Percentiles rank a stretch among this genome's conserved stretches.
Conservation (phyloP, 2,797 vertebrate genomes). For the Myiotriccus ornatus region DNA sequence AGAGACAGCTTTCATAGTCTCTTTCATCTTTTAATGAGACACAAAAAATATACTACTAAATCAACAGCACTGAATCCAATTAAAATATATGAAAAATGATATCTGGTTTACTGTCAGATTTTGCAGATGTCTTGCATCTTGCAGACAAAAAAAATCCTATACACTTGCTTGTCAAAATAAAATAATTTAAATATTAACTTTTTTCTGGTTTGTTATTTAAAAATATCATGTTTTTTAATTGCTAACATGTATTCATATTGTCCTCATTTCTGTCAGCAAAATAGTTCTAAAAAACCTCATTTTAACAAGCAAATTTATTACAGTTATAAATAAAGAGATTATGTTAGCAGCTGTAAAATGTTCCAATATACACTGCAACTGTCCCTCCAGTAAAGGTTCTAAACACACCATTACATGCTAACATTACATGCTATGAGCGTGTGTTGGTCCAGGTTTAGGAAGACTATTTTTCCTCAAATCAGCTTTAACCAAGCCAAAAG, state of each 20-base stretch:
- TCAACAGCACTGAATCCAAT: not conserved
- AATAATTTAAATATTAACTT: constrained; percentile 47
- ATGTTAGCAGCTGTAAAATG: constrained; percentile 30
- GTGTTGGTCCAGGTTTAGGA: not conserved
- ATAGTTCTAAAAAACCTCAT: constrained; percentile 3
- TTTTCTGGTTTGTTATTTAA: constrained; percentile 10
- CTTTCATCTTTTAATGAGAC: constrained; percentile 62
- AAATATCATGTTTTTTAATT: constrained; percentile 40
- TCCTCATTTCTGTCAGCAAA: constrained; percentile 44
- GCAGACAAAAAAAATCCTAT: not conserved
- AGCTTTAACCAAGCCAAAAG: not conserved
- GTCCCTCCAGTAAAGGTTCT: not conserved
- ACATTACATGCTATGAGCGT: not conserved
- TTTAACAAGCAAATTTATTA: constrained; percentile 47
- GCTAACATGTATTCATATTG: constrained; percentile 9
- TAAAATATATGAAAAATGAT: not conserved
- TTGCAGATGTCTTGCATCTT: not conserved
- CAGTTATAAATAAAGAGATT: constrained; percentile 44
- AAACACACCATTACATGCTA: not conserved
- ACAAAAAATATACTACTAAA: constrained; percentile 2
- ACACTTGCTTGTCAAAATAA: constrained; percentile 21
- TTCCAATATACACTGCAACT: not conserved
- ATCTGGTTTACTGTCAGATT: constrained; percentile 1
- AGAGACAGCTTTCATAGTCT: constrained; percentile 15
- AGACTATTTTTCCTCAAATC: not conserved